A percentile compares a stretch with the other conserved stretches of the same genome.
phyloP scores from a whole-genome alignment of 2,888 invertebrate species.

The Andrena bicolor region DNA sequence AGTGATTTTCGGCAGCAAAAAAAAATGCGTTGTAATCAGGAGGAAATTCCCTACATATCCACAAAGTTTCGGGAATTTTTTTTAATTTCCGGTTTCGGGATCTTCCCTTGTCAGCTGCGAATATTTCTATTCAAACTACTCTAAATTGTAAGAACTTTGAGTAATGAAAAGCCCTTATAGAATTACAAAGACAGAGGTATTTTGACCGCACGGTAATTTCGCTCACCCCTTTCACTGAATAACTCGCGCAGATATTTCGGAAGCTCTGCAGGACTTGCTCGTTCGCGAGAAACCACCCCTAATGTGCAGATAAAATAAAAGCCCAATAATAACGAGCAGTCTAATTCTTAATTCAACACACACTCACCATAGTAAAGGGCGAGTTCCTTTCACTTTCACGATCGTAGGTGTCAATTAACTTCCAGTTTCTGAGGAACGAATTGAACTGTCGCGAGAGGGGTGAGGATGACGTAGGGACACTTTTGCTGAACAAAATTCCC shows the following conservation, averaged over 20 bases:
- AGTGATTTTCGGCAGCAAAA: too few species aligned
- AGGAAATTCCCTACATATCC: too few species aligned
- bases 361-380: slow-evolving; percentile 41
- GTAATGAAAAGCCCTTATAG: too few species aligned
- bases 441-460: not conserved
- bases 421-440: not conserved
- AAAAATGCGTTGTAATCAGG: too few species aligned
- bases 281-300: not conserved
- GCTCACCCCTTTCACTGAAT: not conserved
- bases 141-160: too few species aligned
- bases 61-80: too few species aligned
- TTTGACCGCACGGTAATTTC: not conserved
- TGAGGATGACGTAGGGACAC: not conserved
- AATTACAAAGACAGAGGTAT: not conserved
- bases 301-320: not conserved
- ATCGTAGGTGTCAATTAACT: not conserved
- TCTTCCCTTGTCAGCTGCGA: too few species aligned
- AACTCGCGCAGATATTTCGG: not conserved
- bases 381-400: slow-evolving; percentile 16
- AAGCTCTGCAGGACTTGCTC: too few species aligned
- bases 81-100: too few species aligned
- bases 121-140: too few species aligned
- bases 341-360: not conserved
- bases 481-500: slow-evolving; percentile 18
- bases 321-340: not conserved